Evolutionary conservation across 2,888 invertebrate species (phyloP).

Genomic region (Drosophila incognita): DNA sequence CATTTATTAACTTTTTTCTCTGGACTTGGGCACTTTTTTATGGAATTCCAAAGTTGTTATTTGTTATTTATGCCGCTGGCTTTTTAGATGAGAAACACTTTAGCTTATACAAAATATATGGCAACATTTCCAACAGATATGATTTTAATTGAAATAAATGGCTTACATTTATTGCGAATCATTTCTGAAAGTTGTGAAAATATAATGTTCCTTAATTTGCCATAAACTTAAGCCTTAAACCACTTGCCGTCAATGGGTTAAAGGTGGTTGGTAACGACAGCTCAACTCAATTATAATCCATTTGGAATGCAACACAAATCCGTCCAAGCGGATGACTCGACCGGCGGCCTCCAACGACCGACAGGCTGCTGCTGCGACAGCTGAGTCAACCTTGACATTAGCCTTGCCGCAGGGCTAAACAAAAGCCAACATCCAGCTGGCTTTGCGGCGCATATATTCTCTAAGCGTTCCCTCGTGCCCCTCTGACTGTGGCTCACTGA

Average conservation of each 20-base stretch:
- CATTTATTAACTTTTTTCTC: not conserved
- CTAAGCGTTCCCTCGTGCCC: constrained; percentile 24
- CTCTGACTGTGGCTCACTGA: constrained; percentile 44
- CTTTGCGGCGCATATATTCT: constrained; percentile 6
- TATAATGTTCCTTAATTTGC: not conserved
- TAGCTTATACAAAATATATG: not conserved
- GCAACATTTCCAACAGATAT: not conserved
- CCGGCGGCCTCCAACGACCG: constrained; percentile 40
- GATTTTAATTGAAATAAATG: not conserved
- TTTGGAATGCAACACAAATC: constrained; percentile 66
- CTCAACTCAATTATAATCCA: constrained; percentile 67
- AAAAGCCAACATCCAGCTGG: constrained; percentile 42
- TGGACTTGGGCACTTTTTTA: not conserved
- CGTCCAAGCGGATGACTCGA: constrained; percentile 41
- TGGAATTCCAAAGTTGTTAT: not conserved
- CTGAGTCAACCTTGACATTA: constrained; percentile 72
- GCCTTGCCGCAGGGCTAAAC: constrained; percentile 65
- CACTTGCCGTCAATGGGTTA: constrained; percentile 28
- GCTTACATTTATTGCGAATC: not conserved
- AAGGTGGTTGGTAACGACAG: constrained; percentile 27
- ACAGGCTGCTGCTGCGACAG: constrained; percentile 36
- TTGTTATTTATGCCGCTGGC: not conserved
- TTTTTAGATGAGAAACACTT: not conserved
- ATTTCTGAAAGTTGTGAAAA: not conserved
- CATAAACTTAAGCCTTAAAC: not conserved